Evolutionary conservation across 2,113 vertebrate species (phyloP), one percentile per base, ranked within the genome.

Genomic region (Cepphus grylle): DNA sequence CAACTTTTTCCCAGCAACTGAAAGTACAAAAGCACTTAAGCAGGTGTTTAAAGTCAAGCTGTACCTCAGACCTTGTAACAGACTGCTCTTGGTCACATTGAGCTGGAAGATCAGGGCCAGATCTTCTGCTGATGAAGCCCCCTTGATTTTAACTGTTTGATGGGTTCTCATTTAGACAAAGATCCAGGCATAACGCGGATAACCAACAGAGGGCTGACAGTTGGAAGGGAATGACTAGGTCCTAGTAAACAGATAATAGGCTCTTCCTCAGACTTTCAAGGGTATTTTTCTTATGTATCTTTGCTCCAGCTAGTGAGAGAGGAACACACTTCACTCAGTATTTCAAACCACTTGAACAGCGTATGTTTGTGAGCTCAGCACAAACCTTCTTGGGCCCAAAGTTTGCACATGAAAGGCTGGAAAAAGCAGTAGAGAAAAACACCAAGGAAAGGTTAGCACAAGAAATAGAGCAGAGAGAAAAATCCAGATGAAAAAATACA

Each of bases 381-480:
- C 26, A 93, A 95, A 93, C 56, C n/a, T 93, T 63, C 52, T 72
- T 20, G 29, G 72, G 42, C 69, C 59, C 42, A 76, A 84, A 67
- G 70, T 77, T 43, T 93, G 65, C 61, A 85, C 74, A 87, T 52
- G 70, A 95, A 90, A 93, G 73, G 77, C 61, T 96, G 91, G 77
- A 93, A 92, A 95, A 89, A 87, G 36, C 56, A 76, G 52, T 29
- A 90, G 81, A 90, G 49, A 69, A 95, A 96, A 94, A 82, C 81
- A 87, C 71, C 32, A 81, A 71, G 81, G 90, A 91, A 85, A 96
- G 58, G 87, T 94, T 95, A 86, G 62, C 34, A 77, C 61, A 94
- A 90, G 84, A 96, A 96, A 96, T 34, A 96, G 78, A 87, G 81
- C 87, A 90, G 81, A 94, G 84, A 94, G 81, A 94, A 88, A 95